Conservation (phyloP, 2,797 vertebrate species). For the Heliangelus exortis region DNA sequence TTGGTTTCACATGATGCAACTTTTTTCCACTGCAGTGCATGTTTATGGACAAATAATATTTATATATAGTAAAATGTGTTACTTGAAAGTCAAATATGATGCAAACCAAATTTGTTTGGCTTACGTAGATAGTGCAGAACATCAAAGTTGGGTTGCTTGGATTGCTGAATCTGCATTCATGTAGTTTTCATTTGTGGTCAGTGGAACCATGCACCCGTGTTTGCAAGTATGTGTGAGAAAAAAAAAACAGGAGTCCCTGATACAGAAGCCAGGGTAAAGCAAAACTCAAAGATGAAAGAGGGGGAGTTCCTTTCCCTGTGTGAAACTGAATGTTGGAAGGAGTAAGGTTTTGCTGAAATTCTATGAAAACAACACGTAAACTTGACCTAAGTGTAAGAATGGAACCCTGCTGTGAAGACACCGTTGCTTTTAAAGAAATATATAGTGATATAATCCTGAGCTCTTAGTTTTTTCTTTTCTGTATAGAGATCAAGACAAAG, state of each 20-base stretch:
- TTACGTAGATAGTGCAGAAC: background rate
- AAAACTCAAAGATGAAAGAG: background rate
- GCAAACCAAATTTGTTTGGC: background rate
- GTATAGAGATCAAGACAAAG: background rate
- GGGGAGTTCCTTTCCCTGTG: accelerated
- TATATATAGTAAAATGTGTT: background rate
- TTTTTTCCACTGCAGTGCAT: background rate
- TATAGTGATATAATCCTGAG: background rate
- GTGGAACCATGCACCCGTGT: background rate
- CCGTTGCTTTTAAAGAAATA: background rate
- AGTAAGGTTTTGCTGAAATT: background rate
- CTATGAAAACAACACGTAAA: background rate
- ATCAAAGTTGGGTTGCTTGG: background rate
- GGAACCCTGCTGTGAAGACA: background rate
- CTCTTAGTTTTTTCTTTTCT: background rate
- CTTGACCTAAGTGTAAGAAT: background rate
- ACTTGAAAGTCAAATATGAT: conserved; percentile 10
- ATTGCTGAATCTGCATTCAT: background rate
- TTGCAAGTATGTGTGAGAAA: background rate
- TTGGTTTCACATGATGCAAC: background rate
- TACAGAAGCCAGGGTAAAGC: background rate
- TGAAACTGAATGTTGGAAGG: background rate
- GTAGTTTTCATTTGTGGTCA: background rate
- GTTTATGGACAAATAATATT: conserved; percentile 1
- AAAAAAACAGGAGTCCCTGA: background rate